phyloP scores from a whole-genome alignment of 1,140 invertebrate species.

The Ceratina calcarata region DNA sequence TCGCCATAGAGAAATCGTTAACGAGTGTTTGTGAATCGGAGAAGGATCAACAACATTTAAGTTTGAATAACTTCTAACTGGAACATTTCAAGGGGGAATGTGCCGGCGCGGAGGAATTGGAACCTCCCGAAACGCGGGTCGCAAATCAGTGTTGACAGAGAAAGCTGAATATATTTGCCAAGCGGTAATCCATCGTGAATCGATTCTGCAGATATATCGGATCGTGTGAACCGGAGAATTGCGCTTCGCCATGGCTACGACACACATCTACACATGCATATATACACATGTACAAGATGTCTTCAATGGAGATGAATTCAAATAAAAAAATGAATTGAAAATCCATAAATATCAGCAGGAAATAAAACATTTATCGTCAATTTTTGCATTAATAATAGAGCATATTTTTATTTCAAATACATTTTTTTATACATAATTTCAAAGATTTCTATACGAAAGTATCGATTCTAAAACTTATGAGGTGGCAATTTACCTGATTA shows the following conservation, averaged over 20 bases:
- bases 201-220: slow-evolving; percentile 39
- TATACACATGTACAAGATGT: background rate
- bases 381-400: too few relatives aligned
- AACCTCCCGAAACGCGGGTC: slow-evolving; percentile 15
- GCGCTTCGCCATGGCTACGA: slow-evolving; percentile 39
- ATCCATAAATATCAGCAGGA: too few relatives aligned
- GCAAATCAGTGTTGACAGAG: slow-evolving; percentile 39
- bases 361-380: too few relatives aligned
- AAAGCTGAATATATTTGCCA: slow-evolving; percentile 30
- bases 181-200: slow-evolving; percentile 38
- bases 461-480: slow-evolving; percentile 45
- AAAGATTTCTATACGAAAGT: background rate
- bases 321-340: too few relatives aligned
- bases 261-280: background rate
- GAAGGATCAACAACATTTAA: background rate
- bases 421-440: too few relatives aligned
- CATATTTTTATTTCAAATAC: too few relatives aligned
- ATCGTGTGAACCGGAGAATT: slow-evolving; percentile 44
- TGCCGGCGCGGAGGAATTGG: slow-evolving; percentile 4
- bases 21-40: background rate
- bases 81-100: background rate
- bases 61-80: background rate
- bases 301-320: background rate
- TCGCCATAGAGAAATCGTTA: background rate
- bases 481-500: slow-evolving; percentile 57